A percentile compares a stretch with the other conserved stretches of the same genome.
These are phyloP conservation scores for Chrysemys picta DNA, from an alignment of 2,113 vertebrate species.

Conservation along the genomic window DNA sequence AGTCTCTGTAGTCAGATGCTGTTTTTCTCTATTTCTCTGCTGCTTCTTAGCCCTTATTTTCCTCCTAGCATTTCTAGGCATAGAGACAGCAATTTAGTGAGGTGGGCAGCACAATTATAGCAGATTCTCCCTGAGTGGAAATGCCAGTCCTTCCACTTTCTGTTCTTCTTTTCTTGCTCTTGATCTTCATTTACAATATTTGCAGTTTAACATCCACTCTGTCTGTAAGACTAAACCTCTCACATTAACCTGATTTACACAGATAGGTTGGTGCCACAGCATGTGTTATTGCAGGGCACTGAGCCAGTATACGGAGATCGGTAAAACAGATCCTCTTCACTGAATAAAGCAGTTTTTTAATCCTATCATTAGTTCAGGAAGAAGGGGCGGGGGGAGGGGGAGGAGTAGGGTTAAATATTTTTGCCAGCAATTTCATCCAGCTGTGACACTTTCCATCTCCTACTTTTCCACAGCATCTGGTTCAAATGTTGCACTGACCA, in stretches of 20 bases:
- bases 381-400: not conserved
- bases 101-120: fast-evolving
- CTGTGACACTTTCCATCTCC: not conserved
- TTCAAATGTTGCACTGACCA: not conserved
- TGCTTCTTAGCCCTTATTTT: not conserved
- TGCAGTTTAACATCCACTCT: not conserved
- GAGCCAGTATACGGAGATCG: not conserved
- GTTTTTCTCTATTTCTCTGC: not conserved
- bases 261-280: not conserved
- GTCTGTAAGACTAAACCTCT: not conserved
- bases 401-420: not conserved
- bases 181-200: not conserved
- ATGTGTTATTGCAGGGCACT: not conserved
- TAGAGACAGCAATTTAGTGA: not conserved
- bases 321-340: not conserved
- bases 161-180: not conserved
- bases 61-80: not conserved
- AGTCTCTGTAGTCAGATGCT: not conserved
- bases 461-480: not conserved
- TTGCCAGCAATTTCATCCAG: not conserved
- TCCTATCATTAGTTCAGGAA: not conserved
- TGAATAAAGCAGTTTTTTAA: not conserved
- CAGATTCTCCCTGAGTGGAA: fast-evolving
- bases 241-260: not conserved
- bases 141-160: not conserved